Evolutionary conservation across 2,888 invertebrate species (phyloP).

Genomic region (Congeria kusceri): DNA sequence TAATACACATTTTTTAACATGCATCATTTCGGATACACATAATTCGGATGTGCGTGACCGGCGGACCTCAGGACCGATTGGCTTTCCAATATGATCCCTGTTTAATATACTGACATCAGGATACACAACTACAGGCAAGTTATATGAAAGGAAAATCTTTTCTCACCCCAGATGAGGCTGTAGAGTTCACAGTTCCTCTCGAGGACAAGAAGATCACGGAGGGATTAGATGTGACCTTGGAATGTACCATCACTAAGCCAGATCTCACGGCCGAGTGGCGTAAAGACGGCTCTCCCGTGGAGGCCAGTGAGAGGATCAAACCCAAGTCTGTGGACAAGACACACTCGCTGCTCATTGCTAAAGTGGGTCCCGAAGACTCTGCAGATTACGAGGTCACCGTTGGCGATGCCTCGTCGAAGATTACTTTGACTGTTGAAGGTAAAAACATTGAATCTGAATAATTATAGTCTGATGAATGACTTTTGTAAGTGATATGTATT

Average conservation of each 20-base stretch:
- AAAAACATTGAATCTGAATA: neutral
- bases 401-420: slow-evolving; percentile 89
- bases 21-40: too few species aligned
- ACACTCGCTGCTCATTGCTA: slow-evolving; percentile 78
- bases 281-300: slow-evolving; percentile 89
- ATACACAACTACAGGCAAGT: too few species aligned
- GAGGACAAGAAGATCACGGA: slow-evolving; percentile 76
- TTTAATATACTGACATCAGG: too few species aligned
- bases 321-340: slow-evolving; percentile 90
- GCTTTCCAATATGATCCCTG: too few species aligned
- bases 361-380: slow-evolving; percentile 84
- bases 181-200: slow-evolving; percentile 78
- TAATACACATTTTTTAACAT: too few species aligned
- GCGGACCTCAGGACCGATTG: too few species aligned
- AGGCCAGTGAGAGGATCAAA: slow-evolving; percentile 92
- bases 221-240: slow-evolving; percentile 78
- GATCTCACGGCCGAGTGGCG: slow-evolving; percentile 80
- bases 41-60: too few species aligned
- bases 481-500: too few species aligned
- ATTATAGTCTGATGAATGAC: too few species aligned
- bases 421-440: slow-evolving; percentile 91
- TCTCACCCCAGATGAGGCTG: slow-evolving; percentile 72
- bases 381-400: slow-evolving; percentile 94
- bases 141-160: too few species aligned
- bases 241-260: slow-evolving; percentile 81